These are phyloP conservation scores for Vanacampus margaritifer DNA, from an alignment of 2,113 vertebrate genomes.

Conservation along the genomic window DNA sequence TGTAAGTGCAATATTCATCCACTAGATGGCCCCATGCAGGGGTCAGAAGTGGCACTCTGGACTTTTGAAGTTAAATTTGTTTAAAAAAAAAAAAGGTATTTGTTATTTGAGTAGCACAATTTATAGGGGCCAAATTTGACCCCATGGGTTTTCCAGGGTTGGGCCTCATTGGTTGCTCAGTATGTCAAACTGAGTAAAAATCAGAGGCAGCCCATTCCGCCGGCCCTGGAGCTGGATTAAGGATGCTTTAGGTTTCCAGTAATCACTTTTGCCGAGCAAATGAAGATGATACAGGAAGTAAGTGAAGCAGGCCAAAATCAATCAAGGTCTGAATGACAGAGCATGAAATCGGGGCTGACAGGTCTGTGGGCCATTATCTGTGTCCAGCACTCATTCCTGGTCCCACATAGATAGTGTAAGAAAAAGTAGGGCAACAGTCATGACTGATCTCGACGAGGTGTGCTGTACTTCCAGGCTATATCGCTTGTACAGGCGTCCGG, in stretches of 20 bases:
- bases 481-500: slow-evolving; percentile 17
- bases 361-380: slow-evolving; percentile 51
- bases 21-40: too few species aligned
- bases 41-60: too few species aligned
- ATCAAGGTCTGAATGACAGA: slow-evolving; percentile 54
- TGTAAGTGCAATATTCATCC: too few species aligned
- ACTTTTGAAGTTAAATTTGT: too few species aligned
- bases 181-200: slow-evolving; percentile 61
- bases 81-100: too few species aligned
- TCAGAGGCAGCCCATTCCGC: slow-evolving; percentile 44
- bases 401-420: slow-evolving; percentile 29
- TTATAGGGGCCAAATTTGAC: too few species aligned
- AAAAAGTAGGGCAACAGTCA: slow-evolving; percentile 43
- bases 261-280: slow-evolving; percentile 45
- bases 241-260: slow-evolving; percentile 50
- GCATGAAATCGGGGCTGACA: slow-evolving; percentile 58
- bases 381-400: slow-evolving; percentile 34
- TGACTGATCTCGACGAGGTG: slow-evolving; percentile 42
- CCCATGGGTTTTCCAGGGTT: too few species aligned
- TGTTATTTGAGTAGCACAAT: too few species aligned
- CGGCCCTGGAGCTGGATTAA: slow-evolving; percentile 52
- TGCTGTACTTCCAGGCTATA: slow-evolving; percentile 25
- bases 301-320: slow-evolving; percentile 38
- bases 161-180: slow-evolving; percentile 55
- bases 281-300: slow-evolving; percentile 43